Percentiles rank a stretch among this genome's conserved stretches.
Conservation (phyloP, 2,888 invertebrate genomes). For the Caenorhabditis sp. region DNA sequence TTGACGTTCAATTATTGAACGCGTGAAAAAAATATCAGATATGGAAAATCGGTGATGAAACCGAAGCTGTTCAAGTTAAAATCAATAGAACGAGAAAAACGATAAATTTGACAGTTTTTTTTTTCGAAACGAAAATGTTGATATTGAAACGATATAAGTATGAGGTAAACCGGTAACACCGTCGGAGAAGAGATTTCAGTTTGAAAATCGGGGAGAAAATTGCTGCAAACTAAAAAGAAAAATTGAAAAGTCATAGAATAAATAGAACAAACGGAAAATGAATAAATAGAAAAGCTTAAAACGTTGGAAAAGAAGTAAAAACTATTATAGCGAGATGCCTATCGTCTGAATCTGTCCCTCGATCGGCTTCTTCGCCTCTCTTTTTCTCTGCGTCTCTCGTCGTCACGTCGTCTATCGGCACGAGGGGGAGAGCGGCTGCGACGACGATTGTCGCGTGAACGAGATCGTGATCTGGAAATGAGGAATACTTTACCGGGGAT, state of each 20-base stretch:
- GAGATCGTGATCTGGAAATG: slow-evolving; percentile 51
- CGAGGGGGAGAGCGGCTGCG: slow-evolving; percentile 63
- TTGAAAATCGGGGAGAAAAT: background rate
- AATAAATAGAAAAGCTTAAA: slow-evolving; percentile 4
- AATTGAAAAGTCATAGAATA: background rate
- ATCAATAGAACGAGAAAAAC: background rate
- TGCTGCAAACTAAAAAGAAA: background rate
- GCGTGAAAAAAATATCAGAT: background rate
- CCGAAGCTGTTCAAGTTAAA: background rate
- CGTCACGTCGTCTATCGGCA: slow-evolving; percentile 62
- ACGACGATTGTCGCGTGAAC: slow-evolving; percentile 63
- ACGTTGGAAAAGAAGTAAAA: background rate
- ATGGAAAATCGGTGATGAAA: background rate
- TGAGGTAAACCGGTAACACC: slow-evolving; percentile 4
- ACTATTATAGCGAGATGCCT: background rate
- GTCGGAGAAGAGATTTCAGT: background rate
- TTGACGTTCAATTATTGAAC: background rate
- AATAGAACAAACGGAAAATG: slow-evolving; percentile 14
- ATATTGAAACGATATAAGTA: slow-evolving; percentile 3
- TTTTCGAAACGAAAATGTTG: background rate
- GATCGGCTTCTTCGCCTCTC: slow-evolving; percentile 63
- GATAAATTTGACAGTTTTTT: background rate
- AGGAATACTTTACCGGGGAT: background rate
- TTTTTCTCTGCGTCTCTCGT: slow-evolving; percentile 61
- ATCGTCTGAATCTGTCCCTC: slow-evolving; percentile 58